A percentile compares a stretch with the other conserved stretches of the same genome.
Evolutionary conservation across 2,888 invertebrate genomes (phyloP).

Genomic region (Amphipoea oculea): DNA sequence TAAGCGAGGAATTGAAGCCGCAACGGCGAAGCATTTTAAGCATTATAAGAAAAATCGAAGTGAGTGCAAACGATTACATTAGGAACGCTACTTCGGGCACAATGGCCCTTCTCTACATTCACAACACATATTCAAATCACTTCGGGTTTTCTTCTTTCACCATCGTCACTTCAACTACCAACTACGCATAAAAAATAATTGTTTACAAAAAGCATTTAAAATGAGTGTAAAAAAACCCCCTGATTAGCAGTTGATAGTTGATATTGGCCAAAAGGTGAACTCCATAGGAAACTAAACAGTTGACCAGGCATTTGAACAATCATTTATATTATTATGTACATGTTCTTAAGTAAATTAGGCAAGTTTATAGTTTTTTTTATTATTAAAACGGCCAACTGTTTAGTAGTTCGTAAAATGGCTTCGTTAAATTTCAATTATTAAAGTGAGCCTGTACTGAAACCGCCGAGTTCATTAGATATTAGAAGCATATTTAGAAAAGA

Average conservation of each 20-base stretch:
- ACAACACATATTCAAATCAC: conserved; percentile 65
- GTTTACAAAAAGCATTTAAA: conserved; percentile 78
- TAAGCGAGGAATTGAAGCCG: conserved; percentile 89
- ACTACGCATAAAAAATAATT: conserved; percentile 82
- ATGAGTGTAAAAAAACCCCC: conserved; percentile 85
- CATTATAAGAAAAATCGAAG: conserved; percentile 85
- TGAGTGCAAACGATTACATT: conserved; percentile 65
- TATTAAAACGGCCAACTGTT: conserved; percentile 78
- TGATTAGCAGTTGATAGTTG: conserved; percentile 88
- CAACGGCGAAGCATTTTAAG: conserved; percentile 88
- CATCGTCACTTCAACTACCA: conserved; percentile 88
- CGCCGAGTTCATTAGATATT: conserved; percentile 73
- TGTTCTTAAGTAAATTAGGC: conserved; percentile 48
- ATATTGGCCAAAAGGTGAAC: conserved; percentile 83
- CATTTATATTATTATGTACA: conserved; percentile 34
- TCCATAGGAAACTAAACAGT: conserved; percentile 79
- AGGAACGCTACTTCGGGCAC: not conserved
- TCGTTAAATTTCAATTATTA: conserved; percentile 83
- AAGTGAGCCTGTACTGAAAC: conserved; percentile 86
- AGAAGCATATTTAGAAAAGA: conserved; percentile 69
- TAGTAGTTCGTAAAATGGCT: conserved; percentile 83
- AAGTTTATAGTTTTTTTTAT: conserved; percentile 17
- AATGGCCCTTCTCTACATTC: not conserved
- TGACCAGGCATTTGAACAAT: conserved; percentile 67
- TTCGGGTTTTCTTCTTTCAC: conserved; percentile 85